These are phyloP conservation scores for Zaprionus ghesquierei DNA, from an alignment of 1,140 invertebrate genomes.

Conservation along the genomic window DNA sequence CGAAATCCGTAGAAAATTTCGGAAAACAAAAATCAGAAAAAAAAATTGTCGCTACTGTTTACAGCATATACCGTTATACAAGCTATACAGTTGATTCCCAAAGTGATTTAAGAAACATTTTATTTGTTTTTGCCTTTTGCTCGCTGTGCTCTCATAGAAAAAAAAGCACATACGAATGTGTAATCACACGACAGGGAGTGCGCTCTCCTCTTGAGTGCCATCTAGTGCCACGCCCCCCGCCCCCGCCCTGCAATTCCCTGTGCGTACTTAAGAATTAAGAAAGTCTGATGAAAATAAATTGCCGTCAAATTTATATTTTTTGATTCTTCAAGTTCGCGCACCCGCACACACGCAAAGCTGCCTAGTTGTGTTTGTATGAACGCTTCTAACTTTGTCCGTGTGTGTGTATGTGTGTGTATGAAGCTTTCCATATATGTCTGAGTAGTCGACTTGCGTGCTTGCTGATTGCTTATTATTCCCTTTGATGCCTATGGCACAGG, in stretches of 20 bases:
- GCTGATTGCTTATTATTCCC: background rate
- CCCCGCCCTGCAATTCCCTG: background rate
- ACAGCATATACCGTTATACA: too few relatives aligned
- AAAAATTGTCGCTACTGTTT: too few relatives aligned
- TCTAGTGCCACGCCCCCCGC: too few relatives aligned
- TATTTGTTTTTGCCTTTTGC: background rate
- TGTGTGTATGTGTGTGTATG: background rate
- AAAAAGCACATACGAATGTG: background rate
- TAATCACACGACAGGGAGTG: background rate
- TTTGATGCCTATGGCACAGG: background rate
- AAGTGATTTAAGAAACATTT: too few relatives aligned
- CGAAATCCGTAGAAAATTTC: too few relatives aligned
- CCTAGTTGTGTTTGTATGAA: background rate
- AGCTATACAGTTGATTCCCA: too few relatives aligned
- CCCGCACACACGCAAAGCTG: background rate
- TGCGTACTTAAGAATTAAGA: background rate
- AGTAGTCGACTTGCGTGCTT: background rate
- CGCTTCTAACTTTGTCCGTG: background rate
- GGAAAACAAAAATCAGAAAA: too few relatives aligned
- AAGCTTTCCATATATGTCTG: background rate
- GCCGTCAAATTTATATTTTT: conserved; percentile 1
- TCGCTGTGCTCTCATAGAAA: background rate
- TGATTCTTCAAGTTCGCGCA: background rate
- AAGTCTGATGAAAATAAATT: background rate
- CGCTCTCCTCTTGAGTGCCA: too few relatives aligned